Evolutionary conservation across 2,888 invertebrate species (phyloP), one percentile per base, ranked within the genome.

Genomic region (Trichopria drosophilae): DNA sequence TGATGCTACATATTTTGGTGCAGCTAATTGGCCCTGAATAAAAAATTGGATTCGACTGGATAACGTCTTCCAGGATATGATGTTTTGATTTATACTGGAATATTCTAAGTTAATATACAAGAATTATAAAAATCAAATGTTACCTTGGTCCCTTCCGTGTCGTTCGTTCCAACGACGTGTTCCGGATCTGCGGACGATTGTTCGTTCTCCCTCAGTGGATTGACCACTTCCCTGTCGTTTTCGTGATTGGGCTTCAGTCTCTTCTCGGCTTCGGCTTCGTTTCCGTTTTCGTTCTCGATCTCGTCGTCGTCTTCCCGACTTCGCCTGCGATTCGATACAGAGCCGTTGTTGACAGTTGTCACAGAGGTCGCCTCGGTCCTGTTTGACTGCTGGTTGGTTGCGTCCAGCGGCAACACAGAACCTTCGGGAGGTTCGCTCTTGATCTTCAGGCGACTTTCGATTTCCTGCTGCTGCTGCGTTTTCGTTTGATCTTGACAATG

Each of bases 71-170:
- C n/a, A n/a, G n/a, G n/a, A n/a, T n/a, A n/a, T n/a, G n/a, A n/a
- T n/a, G n/a, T n/a, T n/a, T n/a, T n/a, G n/a, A n/a, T n/a, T n/a
- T n/a, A 18, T 34, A 16, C n/a, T 34, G 3, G 6, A 34, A 32
- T 34, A 16, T 5, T 10, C 15, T 4, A 34, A n/a, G 4, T 34
- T 10, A 34, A 1, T 18, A 34, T 16, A 3, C 13, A 18, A 10
- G 18, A 32, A 15, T 4, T 15, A 22, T 16, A 40, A 26, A 15
- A 37, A n/a, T n/a, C n/a, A n/a, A n/a, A n/a, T n/a, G n/a, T n/a
- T 20, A 73, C 73, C 71, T 74, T 75, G 70, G 66, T 71, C 60
- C 67, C 71, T 65, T 66, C 69, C 62, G 68, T 62, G 60, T 72
- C 67, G 63, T 64, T 67, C 43, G 60, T 58, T 58, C 65, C 66